Percentiles rank a stretch among this genome's conserved stretches.
These are phyloP conservation scores for Drosophila pachea DNA, from an alignment of 1,140 invertebrate species.

Conservation along the genomic window DNA sequence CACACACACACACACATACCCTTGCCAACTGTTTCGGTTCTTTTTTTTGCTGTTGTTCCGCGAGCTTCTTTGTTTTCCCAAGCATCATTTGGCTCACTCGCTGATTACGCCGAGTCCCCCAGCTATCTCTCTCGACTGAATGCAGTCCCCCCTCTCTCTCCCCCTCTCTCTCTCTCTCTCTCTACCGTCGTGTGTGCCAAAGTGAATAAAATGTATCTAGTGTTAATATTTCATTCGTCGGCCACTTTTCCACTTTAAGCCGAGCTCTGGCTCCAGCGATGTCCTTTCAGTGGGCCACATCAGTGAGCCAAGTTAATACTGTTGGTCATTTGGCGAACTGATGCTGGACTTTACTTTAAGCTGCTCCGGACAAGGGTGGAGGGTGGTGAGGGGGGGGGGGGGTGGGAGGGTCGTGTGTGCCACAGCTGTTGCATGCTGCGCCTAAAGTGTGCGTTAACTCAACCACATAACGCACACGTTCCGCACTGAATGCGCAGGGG, in stretches of 20 bases:
- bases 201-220: background rate
- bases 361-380: background rate
- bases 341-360: slow-evolving; percentile 22
- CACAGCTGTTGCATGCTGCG: slow-evolving; percentile 69
- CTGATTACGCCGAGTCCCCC: slow-evolving; percentile 37
- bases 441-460: slow-evolving; percentile 68
- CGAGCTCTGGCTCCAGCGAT: too few relatives aligned
- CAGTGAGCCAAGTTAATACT: slow-evolving; percentile 6
- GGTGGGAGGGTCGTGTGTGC: slow-evolving; percentile 9
- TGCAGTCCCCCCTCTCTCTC: too few relatives aligned
- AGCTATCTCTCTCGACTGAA: too few relatives aligned
- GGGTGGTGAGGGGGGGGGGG: background rate
- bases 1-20: too few relatives aligned
- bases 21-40: too few relatives aligned
- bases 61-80: slow-evolving; percentile 4
- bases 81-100: slow-evolving; percentile 44
- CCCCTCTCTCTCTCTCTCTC: too few relatives aligned
- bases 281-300: background rate
- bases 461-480: slow-evolving; percentile 70
- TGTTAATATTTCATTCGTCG: background rate
- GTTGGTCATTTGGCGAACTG: slow-evolving; percentile 19
- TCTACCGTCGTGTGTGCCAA: too few relatives aligned
- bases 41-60: too few relatives aligned
- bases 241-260: slow-evolving; percentile 5
- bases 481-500: slow-evolving; percentile 24